Base-by-base conservation (phyloP, 2,113 vertebrate genomes). In the Anarhynchus alexandrinus region DNA sequence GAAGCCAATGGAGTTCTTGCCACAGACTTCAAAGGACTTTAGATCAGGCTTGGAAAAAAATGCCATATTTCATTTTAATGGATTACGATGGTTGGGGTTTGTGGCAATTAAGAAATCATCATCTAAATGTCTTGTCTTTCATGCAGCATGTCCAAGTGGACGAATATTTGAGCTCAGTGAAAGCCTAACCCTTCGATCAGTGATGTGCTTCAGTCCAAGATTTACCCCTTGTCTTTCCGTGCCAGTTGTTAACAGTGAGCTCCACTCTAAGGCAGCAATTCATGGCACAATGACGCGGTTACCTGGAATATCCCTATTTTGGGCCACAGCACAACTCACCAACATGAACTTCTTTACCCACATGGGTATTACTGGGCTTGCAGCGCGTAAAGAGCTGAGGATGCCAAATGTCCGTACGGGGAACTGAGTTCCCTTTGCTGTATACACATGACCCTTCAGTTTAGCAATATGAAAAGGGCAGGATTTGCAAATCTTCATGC, bases 301-400 rank as follows among this genome's bases (percentile, higher is more conserved):
- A 70, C 25, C 25, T 81, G 43, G 25, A 91, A 62, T 42, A 62
- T 23, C 18, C 11, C 3, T 66, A 6, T 81, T 94, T 62, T 82
- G 80, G 70, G 42, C 43, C 54, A 54, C 47, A 67, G 82, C 22
- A 51, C 45, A 1, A 1, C 22, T 86, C 6, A 2, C 26, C 27
- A 65, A 13, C 47, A 16, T 10, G 15, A 61, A 25, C 71, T 74
- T 15, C 65, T 84, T 64, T 86, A 45, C 10, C 30, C 6, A 8
- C 1, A 0, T 22, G 34, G 58, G 8, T 22, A 9, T 64, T 47
- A 11, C 22, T 18, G 52, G 17, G 52, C 30, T 86, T 3, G 0
- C 6, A 61, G 36, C 0, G 0, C 15, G 20, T 17, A n/a, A 81
- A 69, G 61, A 64, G 30, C 5, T 0, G 2, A 71, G 64, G 59